Percentiles rank a stretch among this genome's conserved stretches.
Evolutionary conservation across 2,888 invertebrate species (phyloP).

Genomic region (Mechanitis mazaeus): DNA sequence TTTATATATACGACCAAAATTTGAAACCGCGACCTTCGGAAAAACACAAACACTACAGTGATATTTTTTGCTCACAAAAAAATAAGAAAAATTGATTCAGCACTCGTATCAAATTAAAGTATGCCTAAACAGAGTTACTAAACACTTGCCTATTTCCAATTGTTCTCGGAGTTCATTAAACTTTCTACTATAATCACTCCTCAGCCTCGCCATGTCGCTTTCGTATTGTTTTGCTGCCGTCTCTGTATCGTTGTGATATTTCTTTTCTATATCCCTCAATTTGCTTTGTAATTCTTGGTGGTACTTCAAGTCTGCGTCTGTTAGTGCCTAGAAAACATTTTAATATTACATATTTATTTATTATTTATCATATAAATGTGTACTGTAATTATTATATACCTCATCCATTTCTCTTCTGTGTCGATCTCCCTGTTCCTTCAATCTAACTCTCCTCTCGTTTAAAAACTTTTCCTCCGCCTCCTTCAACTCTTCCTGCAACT

Average conservation of each 20-base stretch:
- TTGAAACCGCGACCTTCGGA: too few species aligned
- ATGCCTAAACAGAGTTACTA: neutral
- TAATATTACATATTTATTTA: neutral
- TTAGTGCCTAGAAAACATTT: conserved; percentile 41
- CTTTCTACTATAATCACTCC: conserved; percentile 59
- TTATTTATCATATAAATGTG: neutral
- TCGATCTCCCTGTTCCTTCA: conserved; percentile 66
- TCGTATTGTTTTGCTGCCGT: conserved; percentile 50
- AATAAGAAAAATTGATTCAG: too few species aligned
- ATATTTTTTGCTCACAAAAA: neutral
- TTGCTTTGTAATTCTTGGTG: conserved; percentile 41
- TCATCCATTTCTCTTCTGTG: conserved; percentile 66
- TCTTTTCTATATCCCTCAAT: conserved; percentile 47
- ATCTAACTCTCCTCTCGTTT: conserved; percentile 55
- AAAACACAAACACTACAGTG: too few species aligned
- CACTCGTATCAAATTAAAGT: too few species aligned
- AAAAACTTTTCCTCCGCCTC: conserved; percentile 67
- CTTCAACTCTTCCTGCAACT: conserved; percentile 71
- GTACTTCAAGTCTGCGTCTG: conserved; percentile 47
- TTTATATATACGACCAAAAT: too few species aligned
- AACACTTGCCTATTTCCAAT: conserved; percentile 54
- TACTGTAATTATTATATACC: conserved; percentile 38
- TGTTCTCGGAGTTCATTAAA: conserved; percentile 65
- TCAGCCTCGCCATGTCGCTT: conserved; percentile 60
- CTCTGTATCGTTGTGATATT: conserved; percentile 42